Percentiles rank a stretch among this genome's conserved stretches.
These are phyloP conservation scores for Pan paniscus DNA, from an alignment of 2,113 vertebrate genomes.

Conservation along the genomic window DNA sequence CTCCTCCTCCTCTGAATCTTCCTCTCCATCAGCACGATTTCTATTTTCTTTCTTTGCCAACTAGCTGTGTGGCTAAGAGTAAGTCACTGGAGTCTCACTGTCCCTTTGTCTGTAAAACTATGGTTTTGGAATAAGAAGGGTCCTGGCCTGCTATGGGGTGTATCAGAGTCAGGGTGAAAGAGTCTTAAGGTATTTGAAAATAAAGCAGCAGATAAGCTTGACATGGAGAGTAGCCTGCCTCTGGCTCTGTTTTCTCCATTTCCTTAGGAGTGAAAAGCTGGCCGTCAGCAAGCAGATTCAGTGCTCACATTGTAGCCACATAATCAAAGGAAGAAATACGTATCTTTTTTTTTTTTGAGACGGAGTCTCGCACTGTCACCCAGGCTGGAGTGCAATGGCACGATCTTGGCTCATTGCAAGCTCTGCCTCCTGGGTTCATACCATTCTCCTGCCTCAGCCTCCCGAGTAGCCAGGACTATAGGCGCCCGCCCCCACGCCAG, in stretches of 20 bases:
- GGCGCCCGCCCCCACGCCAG: rapidly evolving
- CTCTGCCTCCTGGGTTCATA: rapidly evolving
- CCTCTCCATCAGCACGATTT: background rate
- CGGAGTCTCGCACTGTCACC: no score
- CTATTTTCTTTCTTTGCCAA: background rate
- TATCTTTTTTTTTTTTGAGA: background rate
- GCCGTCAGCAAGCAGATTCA: slow-evolving; percentile 35
- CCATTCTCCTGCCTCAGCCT: no score
- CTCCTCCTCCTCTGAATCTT: background rate
- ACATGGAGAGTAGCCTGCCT: background rate
- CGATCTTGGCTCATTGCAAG: no score
- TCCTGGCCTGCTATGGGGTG: background rate
- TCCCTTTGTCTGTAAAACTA: background rate
- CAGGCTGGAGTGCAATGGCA: no score
- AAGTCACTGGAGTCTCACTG: background rate
- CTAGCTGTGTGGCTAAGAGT: background rate
- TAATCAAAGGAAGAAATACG: slow-evolving; percentile 46
- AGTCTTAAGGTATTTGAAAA: background rate
- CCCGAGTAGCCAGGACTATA: no score
- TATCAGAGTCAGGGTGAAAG: background rate
- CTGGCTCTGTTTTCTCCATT: background rate
- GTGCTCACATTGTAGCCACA: slow-evolving; percentile 1
- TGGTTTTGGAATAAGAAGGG: background rate
- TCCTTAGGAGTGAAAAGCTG: background rate
- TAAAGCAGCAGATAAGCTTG: background rate